Percentiles rank a stretch among this genome's conserved stretches.
Conservation (phyloP, 2,888 invertebrate species). For the Aphrophora alni region DNA sequence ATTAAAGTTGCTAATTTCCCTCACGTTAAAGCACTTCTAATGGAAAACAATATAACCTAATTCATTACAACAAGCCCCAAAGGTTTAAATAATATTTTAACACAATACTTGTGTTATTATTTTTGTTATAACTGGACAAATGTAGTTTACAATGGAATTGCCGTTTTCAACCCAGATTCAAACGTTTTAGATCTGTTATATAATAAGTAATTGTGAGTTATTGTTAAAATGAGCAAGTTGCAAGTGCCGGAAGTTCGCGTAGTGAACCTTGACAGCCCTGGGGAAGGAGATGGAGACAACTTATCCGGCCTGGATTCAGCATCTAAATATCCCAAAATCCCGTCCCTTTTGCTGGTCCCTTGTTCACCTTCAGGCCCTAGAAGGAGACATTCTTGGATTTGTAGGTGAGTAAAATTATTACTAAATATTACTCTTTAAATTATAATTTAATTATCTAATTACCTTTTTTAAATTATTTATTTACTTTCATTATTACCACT, state of each 20-base stretch:
- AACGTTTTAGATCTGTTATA: background rate
- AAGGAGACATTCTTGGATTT: constrained; percentile 35
- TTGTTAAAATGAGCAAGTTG: constrained; percentile 26
- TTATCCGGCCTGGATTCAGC: constrained; percentile 18
- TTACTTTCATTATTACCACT: too few species aligned
- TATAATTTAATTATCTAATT: too few species aligned
- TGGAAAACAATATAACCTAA: background rate
- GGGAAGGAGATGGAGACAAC: background rate
- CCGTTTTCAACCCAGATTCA: too few species aligned
- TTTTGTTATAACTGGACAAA: too few species aligned
- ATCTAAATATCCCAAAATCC: background rate
- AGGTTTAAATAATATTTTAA: too few species aligned
- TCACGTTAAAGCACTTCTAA: background rate
- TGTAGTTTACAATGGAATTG: too few species aligned
- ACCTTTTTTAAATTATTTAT: too few species aligned
- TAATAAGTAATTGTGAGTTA: background rate
- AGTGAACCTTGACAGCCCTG: background rate
- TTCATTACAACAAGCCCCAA: too few species aligned
- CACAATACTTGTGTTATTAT: too few species aligned
- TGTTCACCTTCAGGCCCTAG: constrained; percentile 19
- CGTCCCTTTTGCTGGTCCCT: constrained; percentile 29
- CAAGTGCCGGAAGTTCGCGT: constrained; percentile 34
- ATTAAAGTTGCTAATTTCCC: background rate
- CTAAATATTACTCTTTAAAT: too few species aligned
- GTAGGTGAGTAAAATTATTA: constrained; percentile 28